These are phyloP conservation scores for Limanda limanda DNA, from an alignment of 2,113 vertebrate species.

Conservation along the genomic window DNA sequence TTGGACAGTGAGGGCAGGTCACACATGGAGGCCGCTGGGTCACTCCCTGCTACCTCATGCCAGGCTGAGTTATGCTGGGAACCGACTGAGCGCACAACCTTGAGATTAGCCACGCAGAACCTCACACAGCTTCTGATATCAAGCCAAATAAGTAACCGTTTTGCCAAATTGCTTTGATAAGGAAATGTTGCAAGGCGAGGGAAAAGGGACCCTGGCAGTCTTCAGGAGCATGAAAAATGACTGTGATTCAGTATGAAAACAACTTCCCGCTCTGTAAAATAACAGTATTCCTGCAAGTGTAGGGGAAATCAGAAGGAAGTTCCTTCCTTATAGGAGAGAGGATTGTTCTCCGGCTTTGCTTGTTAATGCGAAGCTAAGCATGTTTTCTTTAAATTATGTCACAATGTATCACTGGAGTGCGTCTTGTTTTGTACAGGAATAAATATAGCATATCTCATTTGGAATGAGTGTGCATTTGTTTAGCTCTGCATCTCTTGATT, in stretches of 20 bases:
- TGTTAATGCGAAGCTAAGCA: conserved; percentile 74
- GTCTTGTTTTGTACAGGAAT: conserved; percentile 64
- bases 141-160: conserved; percentile 65
- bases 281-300: conserved; percentile 66
- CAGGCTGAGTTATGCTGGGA: conserved; percentile 70
- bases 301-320: conserved; percentile 72
- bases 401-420: conserved; percentile 62
- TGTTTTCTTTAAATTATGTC: conserved; percentile 78
- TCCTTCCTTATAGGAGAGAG: conserved; percentile 63
- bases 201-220: conserved; percentile 54
- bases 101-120: conserved; percentile 51
- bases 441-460: conserved; percentile 66
- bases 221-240: conserved; percentile 69
- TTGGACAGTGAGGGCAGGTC: conserved; percentile 50
- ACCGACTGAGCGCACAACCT: conserved; percentile 57
- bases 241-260: conserved; percentile 63
- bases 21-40: conserved; percentile 59
- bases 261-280: conserved; percentile 63
- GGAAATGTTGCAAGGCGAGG: conserved; percentile 65
- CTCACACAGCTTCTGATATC: conserved; percentile 54
- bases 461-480: conserved; percentile 66
- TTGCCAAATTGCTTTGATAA: conserved; percentile 75
- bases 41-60: conserved; percentile 54
- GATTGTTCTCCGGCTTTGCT: conserved; percentile 71
- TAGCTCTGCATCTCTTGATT: conserved; percentile 57